Evolutionary conservation across 2,888 invertebrate genomes (phyloP), one percentile per base, ranked within the genome.

Genomic region (Dexiosoma caninum): DNA sequence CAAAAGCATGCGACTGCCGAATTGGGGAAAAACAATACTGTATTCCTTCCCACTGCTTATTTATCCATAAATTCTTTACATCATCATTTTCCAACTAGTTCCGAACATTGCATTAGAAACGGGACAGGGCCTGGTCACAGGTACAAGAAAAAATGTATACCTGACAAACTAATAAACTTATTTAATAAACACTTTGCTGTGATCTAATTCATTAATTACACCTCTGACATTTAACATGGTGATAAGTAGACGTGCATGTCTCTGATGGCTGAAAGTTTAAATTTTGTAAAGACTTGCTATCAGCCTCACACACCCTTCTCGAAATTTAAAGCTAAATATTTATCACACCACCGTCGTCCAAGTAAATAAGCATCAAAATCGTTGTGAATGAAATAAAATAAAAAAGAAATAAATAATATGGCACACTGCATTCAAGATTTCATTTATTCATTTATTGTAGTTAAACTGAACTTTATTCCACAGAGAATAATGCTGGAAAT

Each of bases 391-490:
- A 3, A 40, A 37, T 12, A 4, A 27, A 14, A 16, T 30, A 57
- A 12, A 23, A 46, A 19, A 51, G 30, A 71, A 60, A 32, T n/a
- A 71, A 69, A 62, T 19, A 51, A 69, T 60, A 27, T 77, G 64
- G 57, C 77, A 77, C 32, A 71, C 19, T 51, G 49, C 40, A 77
- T 69, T 76, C 62, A 57, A 76, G 35, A 76, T 60, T 60, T 76
- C 69, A 62, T 76, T 76, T 60, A 30, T 62, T 75, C 21, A 30
- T 53, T 16, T 10, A 30, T 12, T 21, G 23, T 40, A 32, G 42
- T 7, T 40, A 76, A 53, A 69, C 59, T 44, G 75, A 60, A 69
- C 16, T 60, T 32, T 32, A 51, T n/a, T 60, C 75, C 60, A 12
- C 19, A 2, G 67, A 51, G 75, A 76, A 60, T 76, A 60, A 27